These are phyloP conservation scores for Myotis lucifugus DNA, from an alignment of 2,113 vertebrate species.

Conservation along the genomic window DNA sequence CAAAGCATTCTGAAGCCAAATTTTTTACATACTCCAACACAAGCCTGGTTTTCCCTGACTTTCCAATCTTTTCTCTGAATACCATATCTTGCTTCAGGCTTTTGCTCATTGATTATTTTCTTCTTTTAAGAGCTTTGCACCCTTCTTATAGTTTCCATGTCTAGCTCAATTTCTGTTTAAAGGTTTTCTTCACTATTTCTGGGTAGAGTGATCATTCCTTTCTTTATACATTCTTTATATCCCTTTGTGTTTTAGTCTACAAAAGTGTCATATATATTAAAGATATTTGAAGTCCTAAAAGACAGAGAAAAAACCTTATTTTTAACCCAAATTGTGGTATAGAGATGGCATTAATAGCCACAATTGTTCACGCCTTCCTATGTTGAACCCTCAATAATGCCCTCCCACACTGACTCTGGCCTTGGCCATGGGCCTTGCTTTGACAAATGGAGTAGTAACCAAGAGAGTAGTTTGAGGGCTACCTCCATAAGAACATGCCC, in stretches of 20 bases:
- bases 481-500: not conserved
- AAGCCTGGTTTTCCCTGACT: not conserved
- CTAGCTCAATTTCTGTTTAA: not conserved
- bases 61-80: not conserved
- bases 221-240: not conserved
- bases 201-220: not conserved
- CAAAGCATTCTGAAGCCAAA: not conserved
- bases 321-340: not conserved
- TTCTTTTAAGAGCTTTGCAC: not conserved
- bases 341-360: not conserved
- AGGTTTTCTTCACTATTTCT: not conserved
- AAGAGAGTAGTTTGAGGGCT: not conserved
- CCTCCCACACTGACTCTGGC: not conserved
- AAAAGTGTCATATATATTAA: not conserved
- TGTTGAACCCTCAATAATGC: not conserved
- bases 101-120: not conserved
- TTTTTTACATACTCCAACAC: not conserved
- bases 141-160: not conserved
- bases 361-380: not conserved
- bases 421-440: not conserved
- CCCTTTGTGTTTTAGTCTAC: not conserved
- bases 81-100: not conserved
- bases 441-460: not conserved
- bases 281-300: not conserved
- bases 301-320: not conserved